A percentile compares a stretch with the other conserved stretches of the same genome.
Conservation (phyloP, 2,797 vertebrate genomes). For the Sparidentex hasta region DNA sequence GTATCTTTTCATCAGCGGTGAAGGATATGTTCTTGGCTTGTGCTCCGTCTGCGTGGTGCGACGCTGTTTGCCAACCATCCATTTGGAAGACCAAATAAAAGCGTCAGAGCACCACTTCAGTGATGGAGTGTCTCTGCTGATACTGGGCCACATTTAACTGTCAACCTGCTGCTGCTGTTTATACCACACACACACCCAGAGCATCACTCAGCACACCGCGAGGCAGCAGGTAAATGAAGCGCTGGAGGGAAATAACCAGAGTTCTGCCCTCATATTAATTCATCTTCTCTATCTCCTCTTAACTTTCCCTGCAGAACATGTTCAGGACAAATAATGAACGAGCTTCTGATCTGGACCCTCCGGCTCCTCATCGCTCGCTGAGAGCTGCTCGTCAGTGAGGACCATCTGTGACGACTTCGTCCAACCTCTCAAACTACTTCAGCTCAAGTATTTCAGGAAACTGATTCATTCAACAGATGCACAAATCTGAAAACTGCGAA, state of each 20-base stretch:
- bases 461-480: neutral
- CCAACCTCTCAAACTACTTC: no score
- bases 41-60: slow-evolving; percentile 30
- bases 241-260: slow-evolving; percentile 36
- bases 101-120: slow-evolving; percentile 57
- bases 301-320: slow-evolving; percentile 52
- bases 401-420: neutral
- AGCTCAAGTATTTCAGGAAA: neutral
- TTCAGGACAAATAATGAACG: slow-evolving; percentile 39
- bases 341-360: slow-evolving; percentile 24
- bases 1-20: slow-evolving; percentile 62
- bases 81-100: slow-evolving; percentile 67
- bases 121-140: slow-evolving; percentile 55
- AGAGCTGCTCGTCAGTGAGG: slow-evolving; percentile 24
- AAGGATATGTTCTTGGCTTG: slow-evolving; percentile 61
- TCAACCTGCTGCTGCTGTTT: slow-evolving; percentile 14
- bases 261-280: slow-evolving; percentile 45
- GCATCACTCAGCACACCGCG: neutral
- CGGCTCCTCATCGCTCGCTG: slow-evolving; percentile 15
- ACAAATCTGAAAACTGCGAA: no score
- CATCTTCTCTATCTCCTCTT: slow-evolving; percentile 43
- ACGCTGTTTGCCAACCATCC: slow-evolving; percentile 59
- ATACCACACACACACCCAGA: neutral
- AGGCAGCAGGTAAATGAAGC: slow-evolving; percentile 25
- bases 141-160: slow-evolving; percentile 30